Base-by-base conservation (phyloP, 2,888 invertebrate species). In the Iphiclides podalirius region DNA sequence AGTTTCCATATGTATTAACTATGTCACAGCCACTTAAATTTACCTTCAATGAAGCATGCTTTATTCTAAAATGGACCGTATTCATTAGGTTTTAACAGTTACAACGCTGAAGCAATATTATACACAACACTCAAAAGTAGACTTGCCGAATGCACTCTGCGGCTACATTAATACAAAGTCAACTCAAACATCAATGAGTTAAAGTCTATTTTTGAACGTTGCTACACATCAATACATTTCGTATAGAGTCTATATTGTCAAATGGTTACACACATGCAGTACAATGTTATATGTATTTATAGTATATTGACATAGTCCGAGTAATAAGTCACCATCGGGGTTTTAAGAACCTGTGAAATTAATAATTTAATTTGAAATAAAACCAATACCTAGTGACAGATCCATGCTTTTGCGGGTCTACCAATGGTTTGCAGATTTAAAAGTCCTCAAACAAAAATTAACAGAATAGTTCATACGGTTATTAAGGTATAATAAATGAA, bases 1-100 rank as follows among this genome's bases (percentile, higher is more conserved):
- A 52, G 52, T 59, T 59, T 58, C 55, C 47, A 52, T 60, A 57
- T 70, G 67, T 76, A 78, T 77, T 73, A 75, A 66, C 81, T 83
- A 83, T 71, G 64, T 85, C 84, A 85, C 85, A 85, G 85, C 85
- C 83, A 75, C 78, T 75, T 74, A 75, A 72, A 68, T 67, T 47
- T 67, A 72, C 67, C 63, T 67, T 70, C 68, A 71, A 67, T 56
- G 61, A 64, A 65, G 63, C 67, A 58, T 61, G 60, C 49, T 52
- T 60, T 60, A 55, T 49, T 58, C 52, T 57, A 46, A 54, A 52
- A 56, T 57, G 58, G 58, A 60, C 57, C 58, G 54, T 56, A 52
- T 38, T 48, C 36, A 28, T 20, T 38, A 31, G 13, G 31, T 12
- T 45, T 34, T 42, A 36, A 51, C 43, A 26, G 42, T 42, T 37